These are phyloP conservation scores for Tipula helvola DNA, from an alignment of 2,888 invertebrate genomes.

Conservation along the genomic window DNA sequence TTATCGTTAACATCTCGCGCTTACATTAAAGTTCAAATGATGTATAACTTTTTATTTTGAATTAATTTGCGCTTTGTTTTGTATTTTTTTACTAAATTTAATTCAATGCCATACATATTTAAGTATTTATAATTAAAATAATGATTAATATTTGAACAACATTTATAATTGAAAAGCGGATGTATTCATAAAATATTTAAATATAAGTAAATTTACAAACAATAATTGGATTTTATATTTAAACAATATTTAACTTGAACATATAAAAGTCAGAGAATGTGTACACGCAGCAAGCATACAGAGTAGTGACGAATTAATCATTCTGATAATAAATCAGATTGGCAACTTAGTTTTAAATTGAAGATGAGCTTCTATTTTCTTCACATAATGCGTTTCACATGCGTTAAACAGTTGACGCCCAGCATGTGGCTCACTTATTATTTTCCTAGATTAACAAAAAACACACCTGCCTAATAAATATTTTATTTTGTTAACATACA, in stretches of 20 bases:
- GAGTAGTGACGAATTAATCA: too few species aligned
- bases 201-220: neutral
- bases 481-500: neutral
- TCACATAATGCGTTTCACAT: too few species aligned
- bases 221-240: neutral
- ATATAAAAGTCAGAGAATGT: too few species aligned
- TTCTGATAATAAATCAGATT: too few species aligned
- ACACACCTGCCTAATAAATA: neutral
- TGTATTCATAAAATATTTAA: neutral
- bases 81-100: neutral
- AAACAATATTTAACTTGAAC: neutral
- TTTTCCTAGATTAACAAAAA: neutral
- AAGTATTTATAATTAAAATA: neutral
- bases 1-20: neutral
- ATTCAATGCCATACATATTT: neutral
- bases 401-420: neutral
- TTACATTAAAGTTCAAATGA: neutral
- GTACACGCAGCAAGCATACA: too few species aligned
- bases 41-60: neutral
- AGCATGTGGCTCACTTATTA: neutral
- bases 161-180: neutral
- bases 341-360: too few species aligned
- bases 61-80: neutral
- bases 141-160: neutral
- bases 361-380: too few species aligned